Percentiles rank a stretch among this genome's conserved stretches.
phyloP scores from a whole-genome alignment of 2,797 vertebrate species.

The Cynopterus sphinx region DNA sequence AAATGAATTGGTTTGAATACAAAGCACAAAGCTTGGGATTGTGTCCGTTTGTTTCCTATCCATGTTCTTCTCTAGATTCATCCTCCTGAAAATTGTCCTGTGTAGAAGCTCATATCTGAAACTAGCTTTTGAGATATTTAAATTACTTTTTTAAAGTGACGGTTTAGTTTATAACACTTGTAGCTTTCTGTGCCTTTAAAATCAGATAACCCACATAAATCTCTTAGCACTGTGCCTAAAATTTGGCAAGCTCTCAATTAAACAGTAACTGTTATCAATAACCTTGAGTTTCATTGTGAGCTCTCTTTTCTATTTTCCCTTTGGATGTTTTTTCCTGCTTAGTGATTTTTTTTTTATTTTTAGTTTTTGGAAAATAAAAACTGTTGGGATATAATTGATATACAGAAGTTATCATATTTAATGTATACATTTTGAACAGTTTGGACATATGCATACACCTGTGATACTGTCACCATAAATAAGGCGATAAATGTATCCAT shows the following conservation, averaged over 20 bases:
- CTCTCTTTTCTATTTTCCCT: not conserved
- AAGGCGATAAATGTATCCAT: not conserved
- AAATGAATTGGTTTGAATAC: slow-evolving; percentile 10
- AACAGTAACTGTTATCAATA: not conserved
- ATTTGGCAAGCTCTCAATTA: not conserved
- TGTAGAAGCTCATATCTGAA: not conserved
- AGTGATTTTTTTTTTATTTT: not conserved
- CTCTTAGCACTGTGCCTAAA: not conserved
- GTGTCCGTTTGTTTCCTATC: not conserved
- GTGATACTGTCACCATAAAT: not conserved
- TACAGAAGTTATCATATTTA: not conserved
- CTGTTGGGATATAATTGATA: not conserved
- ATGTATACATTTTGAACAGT: not conserved
- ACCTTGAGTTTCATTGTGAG: not conserved
- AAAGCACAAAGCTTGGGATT: not conserved
- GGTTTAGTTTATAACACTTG: not conserved
- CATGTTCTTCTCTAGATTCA: not conserved
- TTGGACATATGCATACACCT: not conserved
- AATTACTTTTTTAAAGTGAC: not conserved
- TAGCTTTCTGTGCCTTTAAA: slow-evolving; percentile 4
- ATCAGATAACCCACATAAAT: not conserved
- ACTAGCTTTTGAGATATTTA: slow-evolving; percentile 11
- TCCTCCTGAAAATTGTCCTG: not conserved
- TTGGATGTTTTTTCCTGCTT: not conserved
- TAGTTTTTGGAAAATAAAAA: not conserved